Evolutionary conservation across 1,140 invertebrate species (phyloP).

Genomic region (Aphis gossypii): DNA sequence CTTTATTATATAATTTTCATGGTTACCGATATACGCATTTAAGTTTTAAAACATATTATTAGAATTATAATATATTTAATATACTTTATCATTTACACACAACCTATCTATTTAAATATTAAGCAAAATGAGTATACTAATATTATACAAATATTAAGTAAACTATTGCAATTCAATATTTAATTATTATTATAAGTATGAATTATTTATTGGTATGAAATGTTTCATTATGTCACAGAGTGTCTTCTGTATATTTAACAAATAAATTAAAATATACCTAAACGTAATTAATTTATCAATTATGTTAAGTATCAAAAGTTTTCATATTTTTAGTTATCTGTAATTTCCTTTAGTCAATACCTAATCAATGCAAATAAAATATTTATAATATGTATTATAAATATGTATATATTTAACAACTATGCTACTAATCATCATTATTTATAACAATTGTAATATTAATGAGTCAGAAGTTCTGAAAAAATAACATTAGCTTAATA

Average conservation of each 20-base stretch:
- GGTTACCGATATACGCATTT: not conserved
- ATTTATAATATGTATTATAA: not conserved
- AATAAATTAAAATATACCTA: not conserved
- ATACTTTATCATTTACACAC: not conserved
- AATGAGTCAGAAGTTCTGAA: not conserved
- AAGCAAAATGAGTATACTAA: not conserved
- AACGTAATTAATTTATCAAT: not conserved
- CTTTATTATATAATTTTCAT: not conserved
- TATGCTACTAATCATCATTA: not conserved
- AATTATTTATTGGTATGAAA: not conserved
- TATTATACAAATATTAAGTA: not conserved
- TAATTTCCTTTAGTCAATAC: not conserved
- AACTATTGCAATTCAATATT: not conserved
- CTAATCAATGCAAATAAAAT: not conserved
- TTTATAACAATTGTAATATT: not conserved
- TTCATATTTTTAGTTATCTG: not conserved
- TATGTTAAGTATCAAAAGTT: not conserved
- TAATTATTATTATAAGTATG: not conserved
- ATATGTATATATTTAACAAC: not conserved
- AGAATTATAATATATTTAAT: not conserved
- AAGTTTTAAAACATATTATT: not conserved
- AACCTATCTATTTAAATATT: not conserved
- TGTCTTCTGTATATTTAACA: too few species aligned
- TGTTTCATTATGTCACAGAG: not conserved
- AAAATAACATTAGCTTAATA: not conserved